These are phyloP conservation scores for Cynocephalus volans DNA, from an alignment of 2,113 vertebrate species.

Conservation along the genomic window DNA sequence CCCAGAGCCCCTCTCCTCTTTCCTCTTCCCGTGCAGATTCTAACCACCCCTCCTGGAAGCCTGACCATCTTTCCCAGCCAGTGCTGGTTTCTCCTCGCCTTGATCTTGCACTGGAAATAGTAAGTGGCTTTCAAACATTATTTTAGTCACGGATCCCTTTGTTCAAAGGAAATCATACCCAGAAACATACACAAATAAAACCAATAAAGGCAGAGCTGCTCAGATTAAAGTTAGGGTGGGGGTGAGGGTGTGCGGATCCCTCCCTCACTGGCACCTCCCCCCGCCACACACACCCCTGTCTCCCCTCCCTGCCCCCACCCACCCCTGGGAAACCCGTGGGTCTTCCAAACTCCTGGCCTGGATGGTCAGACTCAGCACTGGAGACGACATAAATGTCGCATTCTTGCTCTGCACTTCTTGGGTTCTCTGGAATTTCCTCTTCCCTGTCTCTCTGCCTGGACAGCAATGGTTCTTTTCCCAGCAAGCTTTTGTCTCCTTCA, in stretches of 20 bases:
- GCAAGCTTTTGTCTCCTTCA: neutral
- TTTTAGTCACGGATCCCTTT: constrained; percentile 61
- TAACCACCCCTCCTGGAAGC: neutral
- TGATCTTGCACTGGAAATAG: constrained; percentile 65
- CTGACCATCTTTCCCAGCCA: neutral
- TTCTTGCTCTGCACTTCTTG: neutral
- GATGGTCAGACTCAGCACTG: neutral
- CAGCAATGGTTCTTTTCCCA: rapidly evolving
- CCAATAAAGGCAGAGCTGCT: neutral
- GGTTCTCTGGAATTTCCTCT: neutral
- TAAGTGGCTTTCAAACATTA: constrained; percentile 57
- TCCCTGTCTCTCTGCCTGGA: neutral
- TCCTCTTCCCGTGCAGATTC: neutral
- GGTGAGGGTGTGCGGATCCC: too few relatives aligned
- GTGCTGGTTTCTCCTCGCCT: constrained; percentile 6
- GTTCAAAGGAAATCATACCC: constrained; percentile 75
- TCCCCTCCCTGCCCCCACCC: neutral
- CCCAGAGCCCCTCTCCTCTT: neutral
- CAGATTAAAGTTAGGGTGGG: neutral
- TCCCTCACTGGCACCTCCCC: neutral
- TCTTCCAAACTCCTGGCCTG: neutral
- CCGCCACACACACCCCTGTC: neutral
- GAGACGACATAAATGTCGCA: rapidly evolving
- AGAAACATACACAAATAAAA: constrained; percentile 69
- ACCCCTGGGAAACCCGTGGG: neutral